phyloP scores from a whole-genome alignment of 2,797 vertebrate genomes.

The Onychomys torridus region DNA sequence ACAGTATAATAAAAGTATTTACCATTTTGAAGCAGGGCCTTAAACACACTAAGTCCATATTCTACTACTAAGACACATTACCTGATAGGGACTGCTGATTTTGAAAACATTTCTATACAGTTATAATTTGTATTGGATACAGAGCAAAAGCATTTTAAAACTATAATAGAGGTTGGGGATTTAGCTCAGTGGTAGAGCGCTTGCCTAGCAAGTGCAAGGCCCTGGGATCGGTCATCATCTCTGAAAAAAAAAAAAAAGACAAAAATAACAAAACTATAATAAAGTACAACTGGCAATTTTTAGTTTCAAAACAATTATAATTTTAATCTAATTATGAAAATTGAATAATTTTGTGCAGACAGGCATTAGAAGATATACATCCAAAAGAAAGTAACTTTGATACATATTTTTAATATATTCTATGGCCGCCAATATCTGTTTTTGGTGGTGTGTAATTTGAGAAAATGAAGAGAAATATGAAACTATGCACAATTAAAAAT shows the following conservation, averaged over 20 bases:
- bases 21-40: constrained; percentile 41
- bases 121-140: constrained; percentile 17
- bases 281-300: constrained; percentile 43
- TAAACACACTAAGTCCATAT: neutral
- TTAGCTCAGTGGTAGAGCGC: too few species aligned
- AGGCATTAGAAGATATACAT: constrained; percentile 30
- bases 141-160: constrained; percentile 52
- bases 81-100: constrained; percentile 29
- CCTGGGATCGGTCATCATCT: too few species aligned
- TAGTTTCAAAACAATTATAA: constrained; percentile 13
- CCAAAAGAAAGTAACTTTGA: constrained; percentile 5
- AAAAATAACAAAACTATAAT: neutral
- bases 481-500: constrained; percentile 47
- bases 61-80: neutral
- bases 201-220: too few species aligned
- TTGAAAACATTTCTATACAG: constrained; percentile 60
- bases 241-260: too few species aligned
- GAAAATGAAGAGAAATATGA: constrained; percentile 50
- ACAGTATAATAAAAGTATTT: constrained; percentile 52
- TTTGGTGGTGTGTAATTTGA: neutral
- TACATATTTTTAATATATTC: constrained; percentile 6
- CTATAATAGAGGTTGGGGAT: too few species aligned
- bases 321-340: constrained; percentile 51
- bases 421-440: neutral
- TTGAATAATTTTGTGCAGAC: constrained; percentile 45